Conservation (phyloP, 2,888 invertebrate genomes). For the Eupithecia insigniata region DNA sequence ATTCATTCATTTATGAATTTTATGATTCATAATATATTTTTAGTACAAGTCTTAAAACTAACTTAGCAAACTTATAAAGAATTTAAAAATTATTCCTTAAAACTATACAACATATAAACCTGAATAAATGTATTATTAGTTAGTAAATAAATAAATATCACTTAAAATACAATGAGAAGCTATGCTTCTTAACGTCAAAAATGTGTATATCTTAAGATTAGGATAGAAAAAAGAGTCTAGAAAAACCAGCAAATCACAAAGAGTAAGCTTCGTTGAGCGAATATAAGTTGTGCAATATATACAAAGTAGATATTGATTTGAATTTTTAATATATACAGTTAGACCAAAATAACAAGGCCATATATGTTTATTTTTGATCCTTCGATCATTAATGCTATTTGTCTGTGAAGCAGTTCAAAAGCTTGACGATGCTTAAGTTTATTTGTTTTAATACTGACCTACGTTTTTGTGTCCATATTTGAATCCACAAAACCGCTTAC, state of each 20-base stretch:
- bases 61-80: background rate
- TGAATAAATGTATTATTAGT: background rate
- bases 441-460: background rate
- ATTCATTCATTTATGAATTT: background rate
- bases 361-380: slow-evolving; percentile 39
- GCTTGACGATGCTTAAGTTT: background rate
- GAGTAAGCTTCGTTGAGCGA: slow-evolving; percentile 71
- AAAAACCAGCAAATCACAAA: slow-evolving; percentile 80
- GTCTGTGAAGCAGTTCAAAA: slow-evolving; percentile 1
- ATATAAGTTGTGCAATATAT: slow-evolving; percentile 63
- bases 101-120: background rate
- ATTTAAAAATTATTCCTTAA: background rate
- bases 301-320: slow-evolving; percentile 47
- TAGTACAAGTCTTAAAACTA: slow-evolving; percentile 6
- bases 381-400: slow-evolving; percentile 8
- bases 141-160: slow-evolving; percentile 59
- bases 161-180: slow-evolving; percentile 61
- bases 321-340: slow-evolving; percentile 56
- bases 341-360: slow-evolving; percentile 62
- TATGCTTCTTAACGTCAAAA: slow-evolving; percentile 65
- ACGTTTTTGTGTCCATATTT: background rate
- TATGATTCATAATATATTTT: background rate
- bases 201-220: slow-evolving; percentile 65
- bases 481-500: background rate
- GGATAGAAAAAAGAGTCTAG: slow-evolving; percentile 72